Percentiles rank a stretch among this genome's conserved stretches.
Evolutionary conservation across 2,113 vertebrate genomes (phyloP).

Genomic region (Varanus salvator): DNA sequence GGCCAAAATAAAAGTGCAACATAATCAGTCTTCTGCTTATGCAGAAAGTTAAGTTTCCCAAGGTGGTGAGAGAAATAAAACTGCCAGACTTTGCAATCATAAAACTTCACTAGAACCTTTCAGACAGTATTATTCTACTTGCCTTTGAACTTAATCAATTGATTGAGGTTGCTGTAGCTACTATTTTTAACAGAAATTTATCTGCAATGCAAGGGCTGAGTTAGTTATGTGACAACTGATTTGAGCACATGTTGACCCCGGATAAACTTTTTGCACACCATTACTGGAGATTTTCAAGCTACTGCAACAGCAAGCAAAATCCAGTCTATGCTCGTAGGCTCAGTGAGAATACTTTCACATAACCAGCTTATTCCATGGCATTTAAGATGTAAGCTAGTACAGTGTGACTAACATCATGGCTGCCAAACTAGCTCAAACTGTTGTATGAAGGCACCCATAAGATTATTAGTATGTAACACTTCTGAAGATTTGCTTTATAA

Average conservation of each 20-base stretch:
- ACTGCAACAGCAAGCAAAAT: not conserved
- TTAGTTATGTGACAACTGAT: not conserved
- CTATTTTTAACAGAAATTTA: not conserved
- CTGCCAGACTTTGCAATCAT: not conserved
- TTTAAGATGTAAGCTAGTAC: not conserved
- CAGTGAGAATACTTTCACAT: not conserved
- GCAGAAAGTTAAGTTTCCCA: not conserved
- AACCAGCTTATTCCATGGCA: not conserved
- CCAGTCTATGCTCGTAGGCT: not conserved
- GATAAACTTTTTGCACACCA: not conserved
- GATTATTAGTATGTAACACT: not conserved
- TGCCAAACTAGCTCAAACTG: not conserved
- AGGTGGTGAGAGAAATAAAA: not conserved
- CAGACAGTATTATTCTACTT: not conserved
- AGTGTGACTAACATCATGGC: no score
- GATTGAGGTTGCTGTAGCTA: not conserved
- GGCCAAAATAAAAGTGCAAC: not conserved
- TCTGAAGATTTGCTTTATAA: conserved; percentile 18
- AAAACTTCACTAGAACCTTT: not conserved
- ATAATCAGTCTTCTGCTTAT: not conserved
- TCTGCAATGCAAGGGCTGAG: not conserved
- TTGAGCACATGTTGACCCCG: not conserved
- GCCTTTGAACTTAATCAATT: not conserved
- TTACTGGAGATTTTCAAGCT: not conserved
- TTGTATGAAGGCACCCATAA: not conserved